Base-by-base conservation (phyloP, 2,113 vertebrate species). In the Sinocyclocheilus anshuiensis region DNA sequence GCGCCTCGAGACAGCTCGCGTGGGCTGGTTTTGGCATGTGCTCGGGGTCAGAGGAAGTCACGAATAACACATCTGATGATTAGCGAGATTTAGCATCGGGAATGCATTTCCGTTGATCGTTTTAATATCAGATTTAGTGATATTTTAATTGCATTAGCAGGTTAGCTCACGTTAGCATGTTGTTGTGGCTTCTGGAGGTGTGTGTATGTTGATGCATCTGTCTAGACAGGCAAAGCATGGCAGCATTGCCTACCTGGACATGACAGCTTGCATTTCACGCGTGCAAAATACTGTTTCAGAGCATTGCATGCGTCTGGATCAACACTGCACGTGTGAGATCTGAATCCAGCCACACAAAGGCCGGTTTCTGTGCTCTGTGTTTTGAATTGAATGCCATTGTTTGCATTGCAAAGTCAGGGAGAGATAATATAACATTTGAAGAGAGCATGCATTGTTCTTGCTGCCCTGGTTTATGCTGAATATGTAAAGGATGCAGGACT, bases 141-240 rank as follows among this genome's bases (percentile, higher is more conserved):
- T n/a, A 0, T 22, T 50, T 53, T 36, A 16, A 33, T 36, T 53
- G 18, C 10, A 15, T 82, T 82, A 82, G 81, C 81, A 22, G 42
- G 81, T 36, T 82, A 82, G 81, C 81, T 82, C 24, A 13, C 10
- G 81, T 7, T 82, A 82, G 81, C 81, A 12, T 36, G 63, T 33
- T 1, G 18, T 15, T 11, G 9, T 71, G 80, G 80, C 80, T 22
- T 33, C 42, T 9, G 63, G 63, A 82, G 63, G 63, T n/a, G 80
- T 82, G 63, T 82, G 53, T 50, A 33, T 20, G 18, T 22, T 33
- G 16, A 50, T 53, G 78, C 36, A 22, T 76, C 74, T 29, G 76
- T 77, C 76, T 77, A 77, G 76, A 77, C 76, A 29, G 76, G 50
- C 76, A 29, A 65, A 81, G 45, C 79, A 29, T 48, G 59, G 18